Base-by-base conservation (phyloP, 2,113 vertebrate species). In the Lycocorax pyrrhopterus region DNA sequence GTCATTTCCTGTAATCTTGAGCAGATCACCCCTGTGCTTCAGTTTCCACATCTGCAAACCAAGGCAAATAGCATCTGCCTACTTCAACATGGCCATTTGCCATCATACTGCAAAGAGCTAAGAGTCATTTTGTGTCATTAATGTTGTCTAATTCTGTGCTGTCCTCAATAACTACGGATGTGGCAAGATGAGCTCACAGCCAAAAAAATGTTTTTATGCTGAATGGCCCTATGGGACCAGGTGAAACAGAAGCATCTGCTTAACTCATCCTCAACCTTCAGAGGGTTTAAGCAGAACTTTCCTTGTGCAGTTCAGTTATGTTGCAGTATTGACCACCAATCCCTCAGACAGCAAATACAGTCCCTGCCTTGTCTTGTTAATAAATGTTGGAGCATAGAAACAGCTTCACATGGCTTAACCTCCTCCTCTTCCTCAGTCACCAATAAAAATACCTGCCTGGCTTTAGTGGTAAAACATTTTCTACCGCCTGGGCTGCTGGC, bases 381-480 rank as follows among this genome's bases (percentile, higher is more conserved):
- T 91, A 73, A 95, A 67, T 88, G 39, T 35, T 46, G 81, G 47
- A 89, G 72, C 27, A 75, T 0, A 64, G 56, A 87, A 83, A 71
- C 15, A 80, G 19, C 52, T 84, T 80, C 55, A 52, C 2, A 0
- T 71, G 55, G 30, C 51, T 95, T 74, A 83, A 74, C 30, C 59
- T 80, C 46, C 60, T 81, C 43, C n/a, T 91, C 52, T 79, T 94
- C 59, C 25, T 58, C 78, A 21, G 59, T 51, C 35, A 74, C 52
- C 77, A 94, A 53, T 77, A 77, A 94, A 93, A 94, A 37, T 35
- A 52, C 47, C 63, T 81, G 63, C 52, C 53, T 39, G 20, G 51
- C 56, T 96, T 89, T 44, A 63, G 63, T 60, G 18, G 72, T 90
- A 90, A 93, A 96, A 96, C 35, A 93, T 90, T 96, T 92, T 46